These are phyloP conservation scores for Porites australiensis DNA, from an alignment of 64 coral and sea anemone species.

Conservation along the genomic window DNA sequence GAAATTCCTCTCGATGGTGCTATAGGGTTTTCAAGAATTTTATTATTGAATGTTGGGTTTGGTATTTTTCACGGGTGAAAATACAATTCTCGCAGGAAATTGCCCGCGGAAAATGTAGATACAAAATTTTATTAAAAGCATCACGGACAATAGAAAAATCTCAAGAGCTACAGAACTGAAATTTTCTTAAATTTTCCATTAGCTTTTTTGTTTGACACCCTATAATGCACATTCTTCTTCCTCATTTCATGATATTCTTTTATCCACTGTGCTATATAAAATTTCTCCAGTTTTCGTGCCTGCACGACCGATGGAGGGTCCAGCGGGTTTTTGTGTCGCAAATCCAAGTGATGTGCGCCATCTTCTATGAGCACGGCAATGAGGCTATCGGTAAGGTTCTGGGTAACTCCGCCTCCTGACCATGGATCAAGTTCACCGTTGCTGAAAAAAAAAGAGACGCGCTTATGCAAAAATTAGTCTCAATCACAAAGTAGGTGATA, in stretches of 20 bases:
- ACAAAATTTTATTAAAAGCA: too few relatives aligned
- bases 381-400: conserved; percentile 81
- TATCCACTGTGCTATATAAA: conserved; percentile 79
- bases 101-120: too few relatives aligned
- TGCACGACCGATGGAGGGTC: conserved; percentile 87
- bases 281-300: conserved; percentile 84
- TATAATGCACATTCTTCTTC: not conserved
- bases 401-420: conserved; percentile 85
- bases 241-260: conserved; percentile 43
- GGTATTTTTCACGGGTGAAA: too few relatives aligned
- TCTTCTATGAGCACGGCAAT: conserved; percentile 88
- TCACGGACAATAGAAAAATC: too few relatives aligned
- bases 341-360: conserved; percentile 94
- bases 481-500: not conserved
- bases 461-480: not conserved
- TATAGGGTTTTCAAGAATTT: too few relatives aligned
- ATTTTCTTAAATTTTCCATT: conserved; percentile 10
- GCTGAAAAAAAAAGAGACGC: conserved; percentile 46
- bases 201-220: not conserved
- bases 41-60: too few relatives aligned
- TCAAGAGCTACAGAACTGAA: not conserved
- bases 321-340: conserved; percentile 84
- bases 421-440: conserved; percentile 95
- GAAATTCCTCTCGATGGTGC: too few relatives aligned
- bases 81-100: too few relatives aligned